These are phyloP conservation scores for Horisme vitalbata DNA, from an alignment of 2,888 invertebrate species.

Conservation along the genomic window DNA sequence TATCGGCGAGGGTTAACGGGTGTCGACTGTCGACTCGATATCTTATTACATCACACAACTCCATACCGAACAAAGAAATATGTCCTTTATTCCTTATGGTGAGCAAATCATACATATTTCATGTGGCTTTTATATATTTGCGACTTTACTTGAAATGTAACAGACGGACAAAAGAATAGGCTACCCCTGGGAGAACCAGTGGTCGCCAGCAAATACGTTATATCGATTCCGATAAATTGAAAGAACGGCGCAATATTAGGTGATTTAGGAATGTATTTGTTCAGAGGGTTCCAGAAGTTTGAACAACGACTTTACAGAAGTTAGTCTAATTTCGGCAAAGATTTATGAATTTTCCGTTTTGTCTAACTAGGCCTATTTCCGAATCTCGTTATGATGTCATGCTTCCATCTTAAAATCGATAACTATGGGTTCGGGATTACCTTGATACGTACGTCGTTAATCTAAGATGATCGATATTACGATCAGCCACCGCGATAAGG, in stretches of 20 bases:
- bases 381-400: neutral
- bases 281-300: constrained; percentile 5
- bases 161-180: constrained; percentile 23
- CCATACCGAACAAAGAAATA: constrained; percentile 6
- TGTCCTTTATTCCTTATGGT: constrained; percentile 22
- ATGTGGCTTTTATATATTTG: constrained; percentile 27
- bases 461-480: constrained; percentile 33
- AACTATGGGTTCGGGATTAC: constrained; percentile 1
- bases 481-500: constrained; percentile 38
- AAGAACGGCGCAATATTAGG: constrained; percentile 14
- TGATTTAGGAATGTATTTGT: constrained; percentile 17
- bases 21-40: constrained; percentile 36
- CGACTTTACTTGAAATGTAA: constrained; percentile 15
- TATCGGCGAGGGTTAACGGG: constrained; percentile 38
- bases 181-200: constrained; percentile 25
- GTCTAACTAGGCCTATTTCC: neutral
- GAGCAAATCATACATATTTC: constrained; percentile 33
- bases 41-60: neutral
- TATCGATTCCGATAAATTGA: constrained; percentile 29
- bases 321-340: neutral
- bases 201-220: constrained; percentile 27
- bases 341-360: neutral
- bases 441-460: constrained; percentile 24
- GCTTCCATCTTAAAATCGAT: constrained; percentile 8
- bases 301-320: neutral